These are phyloP conservation scores for Neogobius melanostomus DNA, from an alignment of 2,113 vertebrate genomes.

Conservation along the genomic window DNA sequence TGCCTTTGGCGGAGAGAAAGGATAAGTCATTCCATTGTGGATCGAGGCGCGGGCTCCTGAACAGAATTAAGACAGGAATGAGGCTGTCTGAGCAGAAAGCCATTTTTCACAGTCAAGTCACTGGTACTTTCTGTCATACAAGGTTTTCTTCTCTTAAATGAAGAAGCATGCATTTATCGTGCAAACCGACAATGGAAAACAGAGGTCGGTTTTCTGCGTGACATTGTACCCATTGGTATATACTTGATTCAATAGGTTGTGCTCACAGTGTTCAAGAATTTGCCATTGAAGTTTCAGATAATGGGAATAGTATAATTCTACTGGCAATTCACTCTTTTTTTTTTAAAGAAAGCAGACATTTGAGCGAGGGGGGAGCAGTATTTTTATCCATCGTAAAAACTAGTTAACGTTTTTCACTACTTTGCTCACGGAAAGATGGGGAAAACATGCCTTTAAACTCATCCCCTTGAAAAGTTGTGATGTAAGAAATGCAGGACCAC, in stretches of 20 bases:
- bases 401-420: too few relatives aligned
- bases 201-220: neutral
- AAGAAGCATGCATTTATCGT: constrained; percentile 21
- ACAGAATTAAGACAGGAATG: constrained; percentile 27
- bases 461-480: too few relatives aligned
- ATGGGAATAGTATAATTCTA: too few relatives aligned
- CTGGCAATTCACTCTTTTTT: too few relatives aligned
- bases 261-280: too few relatives aligned
- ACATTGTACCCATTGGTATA: neutral
- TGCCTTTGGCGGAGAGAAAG: constrained; percentile 30
- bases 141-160: constrained; percentile 13
- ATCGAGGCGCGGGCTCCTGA: constrained; percentile 24
- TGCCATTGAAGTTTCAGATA: too few relatives aligned
- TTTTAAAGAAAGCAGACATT: too few relatives aligned
- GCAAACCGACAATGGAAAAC: neutral
- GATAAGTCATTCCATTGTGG: constrained; percentile 28
- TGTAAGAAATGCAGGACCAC: too few relatives aligned
- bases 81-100: constrained; percentile 12
- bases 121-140: constrained; percentile 9
- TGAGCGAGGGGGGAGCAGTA: too few relatives aligned
- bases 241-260: neutral
- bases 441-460: too few relatives aligned
- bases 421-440: too few relatives aligned
- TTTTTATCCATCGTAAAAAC: too few relatives aligned
- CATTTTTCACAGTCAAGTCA: constrained; percentile 11